Base-by-base conservation (phyloP, 64 coral and sea anemone species). In the Stichodactyla helianthus region DNA sequence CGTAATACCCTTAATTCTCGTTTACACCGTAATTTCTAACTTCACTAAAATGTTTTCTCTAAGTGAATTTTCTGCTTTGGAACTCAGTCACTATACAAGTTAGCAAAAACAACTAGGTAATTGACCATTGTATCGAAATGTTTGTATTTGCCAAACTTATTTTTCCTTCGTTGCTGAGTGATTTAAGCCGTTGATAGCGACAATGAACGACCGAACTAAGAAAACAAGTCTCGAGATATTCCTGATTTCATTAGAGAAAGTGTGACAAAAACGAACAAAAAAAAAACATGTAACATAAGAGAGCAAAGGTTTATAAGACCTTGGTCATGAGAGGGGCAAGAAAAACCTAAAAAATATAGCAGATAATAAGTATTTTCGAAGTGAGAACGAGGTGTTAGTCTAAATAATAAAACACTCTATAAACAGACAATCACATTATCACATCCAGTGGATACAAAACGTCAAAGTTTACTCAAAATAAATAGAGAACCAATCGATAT, bases 381-480 rank as follows among this genome's bases (percentile, higher is more conserved):
- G 68, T 9, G 26, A 74, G 68, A 74, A 74, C 35, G 25, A 31
- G 68, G 68, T 31, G 68, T 27, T 74, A 74, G 10, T 28, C 7
- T n/a, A 74, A 74, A 74, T 74, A 74, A 2, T 12, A 74, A 9
- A 74, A 9, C 10, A 74, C 25, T 74, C 25, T 28, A 74, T 74
- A 74, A 74, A 74, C 68, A 74, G 68, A 31, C 68, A 6, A 74
- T 74, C 12, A 31, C 68, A 74, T 74, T 74, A 74, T 74, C 68
- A 74, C 68, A 2, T 74, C 27, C 68, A 12, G 20, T 74, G 68
- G 68, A 71, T 71, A 44, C 35, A 71, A 35, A 10, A 23, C 68
- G 25, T 9, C 68, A 31, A 74, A 74, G 68, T 74, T 74, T 74
- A 74, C 68, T 74, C 68, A 74, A 74, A 74, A 74, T 31, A 74